Base-by-base conservation (phyloP, 35 echinoderm and acorn worm genomes). In the Chiridota heheva region DNA sequence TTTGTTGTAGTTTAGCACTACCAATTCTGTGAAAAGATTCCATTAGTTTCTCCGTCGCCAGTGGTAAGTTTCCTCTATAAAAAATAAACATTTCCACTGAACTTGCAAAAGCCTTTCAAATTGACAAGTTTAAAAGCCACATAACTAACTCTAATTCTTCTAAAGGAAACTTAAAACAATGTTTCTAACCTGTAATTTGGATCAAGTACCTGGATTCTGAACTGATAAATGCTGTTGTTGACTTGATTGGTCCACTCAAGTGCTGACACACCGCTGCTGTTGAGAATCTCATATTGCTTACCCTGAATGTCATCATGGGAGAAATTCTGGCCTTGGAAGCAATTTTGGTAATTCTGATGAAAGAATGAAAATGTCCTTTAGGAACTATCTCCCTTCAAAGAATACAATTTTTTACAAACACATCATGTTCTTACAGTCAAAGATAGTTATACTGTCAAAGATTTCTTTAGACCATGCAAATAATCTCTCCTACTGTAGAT, bases 161-260 rank as follows among this genome's bases (percentile, higher is more conserved):
- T 17, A 29, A 16, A 4, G 36, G 1, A 32, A 4, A 17, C 36
- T 34, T 33, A 29, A 17, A 26, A 26, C 17, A 1, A n/a, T 0
- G 20, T 67, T 67, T 67, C 6, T 69, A 51, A 92, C 90, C 90
- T 92, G 84, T 87, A 92, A 37, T 82, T 51, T 55, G 84, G 90
- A 64, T 92, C 90, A 42, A 92, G 61, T 53, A 92, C 90, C 17
- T 39, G 64, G 0, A 81, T 49, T 34, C 42, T 67, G 68, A 92
- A 92, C 18, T 80, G 67, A 44, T 74, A 92, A 25, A 92, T 44
- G 10, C 67, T 76, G 65, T 58, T 41, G 62, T 67, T 59, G 38
- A 69, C 72, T 33, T 16, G 39, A 7, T 86, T 64, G 3, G 33
- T 36, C 90, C 83, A 87, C 57, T 25, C 30, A 0, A 92, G 47